Percentiles rank a stretch among this genome's conserved stretches.
Evolutionary conservation across 2,113 vertebrate genomes (phyloP).

Genomic region (Lontra canadensis): DNA sequence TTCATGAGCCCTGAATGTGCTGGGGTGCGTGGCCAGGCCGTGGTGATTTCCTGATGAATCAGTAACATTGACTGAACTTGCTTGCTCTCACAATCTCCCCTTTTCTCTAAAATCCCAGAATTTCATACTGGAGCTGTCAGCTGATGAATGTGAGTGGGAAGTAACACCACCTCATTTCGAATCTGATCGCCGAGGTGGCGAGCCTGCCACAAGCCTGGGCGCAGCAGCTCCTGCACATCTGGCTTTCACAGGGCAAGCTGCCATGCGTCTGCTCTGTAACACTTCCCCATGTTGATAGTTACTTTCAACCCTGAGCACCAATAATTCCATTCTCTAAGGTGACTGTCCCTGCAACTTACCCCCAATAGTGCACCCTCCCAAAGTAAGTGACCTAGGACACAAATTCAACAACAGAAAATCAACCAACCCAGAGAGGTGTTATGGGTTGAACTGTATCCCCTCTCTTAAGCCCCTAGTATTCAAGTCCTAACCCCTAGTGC

Average conservation of each 20-base stretch:
- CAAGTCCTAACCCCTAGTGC: background rate
- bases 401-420: background rate
- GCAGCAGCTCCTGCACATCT: background rate
- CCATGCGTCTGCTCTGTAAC: background rate
- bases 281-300: background rate
- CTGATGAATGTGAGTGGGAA: constrained; percentile 40
- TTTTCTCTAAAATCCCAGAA: constrained; percentile 19
- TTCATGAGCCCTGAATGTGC: background rate
- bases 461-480: background rate
- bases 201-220: background rate
- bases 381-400: background rate
- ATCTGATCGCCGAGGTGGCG: background rate
- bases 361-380: background rate
- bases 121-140: background rate
- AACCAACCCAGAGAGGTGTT: background rate
- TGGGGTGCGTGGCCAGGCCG: background rate
- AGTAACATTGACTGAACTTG: background rate
- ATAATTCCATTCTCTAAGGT: background rate
- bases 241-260: fast-evolving
- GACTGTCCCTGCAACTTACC: background rate
- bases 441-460: background rate
- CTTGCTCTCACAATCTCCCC: background rate
- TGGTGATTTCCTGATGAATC: constrained; percentile 72
- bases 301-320: background rate
- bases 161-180: background rate